These are phyloP conservation scores for Agriopis leucophaearia DNA, from an alignment of 2,888 invertebrate genomes.

Conservation along the genomic window DNA sequence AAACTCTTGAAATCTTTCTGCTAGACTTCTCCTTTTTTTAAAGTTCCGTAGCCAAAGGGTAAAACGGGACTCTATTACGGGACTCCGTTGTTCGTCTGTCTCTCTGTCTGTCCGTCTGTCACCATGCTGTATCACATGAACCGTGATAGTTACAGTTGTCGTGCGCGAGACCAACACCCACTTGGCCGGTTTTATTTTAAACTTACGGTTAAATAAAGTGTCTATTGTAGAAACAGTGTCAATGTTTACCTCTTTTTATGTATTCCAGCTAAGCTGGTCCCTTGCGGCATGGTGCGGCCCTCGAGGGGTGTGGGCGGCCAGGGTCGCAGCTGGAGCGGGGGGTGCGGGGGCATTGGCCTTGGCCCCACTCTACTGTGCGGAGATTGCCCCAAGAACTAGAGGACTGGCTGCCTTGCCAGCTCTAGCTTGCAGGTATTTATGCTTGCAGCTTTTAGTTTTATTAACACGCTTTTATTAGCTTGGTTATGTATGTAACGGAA, in stretches of 20 bases:
- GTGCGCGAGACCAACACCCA: no score
- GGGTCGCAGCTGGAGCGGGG: constrained; percentile 78
- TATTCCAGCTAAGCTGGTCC: constrained; percentile 76
- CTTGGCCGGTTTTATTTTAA: no score
- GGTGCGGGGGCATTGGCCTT: constrained; percentile 76
- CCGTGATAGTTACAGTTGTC: no score
- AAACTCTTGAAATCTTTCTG: no score
- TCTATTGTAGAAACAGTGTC: not conserved
- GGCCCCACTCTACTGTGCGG: constrained; percentile 78
- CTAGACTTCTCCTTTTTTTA: no score
- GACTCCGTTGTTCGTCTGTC: no score
- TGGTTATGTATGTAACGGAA: no score
- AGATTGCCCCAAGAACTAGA: constrained; percentile 76
- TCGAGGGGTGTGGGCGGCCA: constrained; percentile 77
- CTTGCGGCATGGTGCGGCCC: constrained; percentile 79
- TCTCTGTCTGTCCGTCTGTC: no score
- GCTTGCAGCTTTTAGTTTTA: not conserved
- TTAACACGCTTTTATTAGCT: no score
- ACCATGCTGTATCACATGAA: no score
- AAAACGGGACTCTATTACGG: no score
- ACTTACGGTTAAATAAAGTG: not conserved
- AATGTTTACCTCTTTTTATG: not conserved
- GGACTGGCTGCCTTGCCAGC: constrained; percentile 79
- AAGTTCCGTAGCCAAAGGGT: no score
- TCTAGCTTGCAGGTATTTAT: constrained; percentile 72